Evolutionary conservation across 1,140 invertebrate species (phyloP), one percentile per base, ranked within the genome.

Genomic region (Anoplophora glabripennis): DNA sequence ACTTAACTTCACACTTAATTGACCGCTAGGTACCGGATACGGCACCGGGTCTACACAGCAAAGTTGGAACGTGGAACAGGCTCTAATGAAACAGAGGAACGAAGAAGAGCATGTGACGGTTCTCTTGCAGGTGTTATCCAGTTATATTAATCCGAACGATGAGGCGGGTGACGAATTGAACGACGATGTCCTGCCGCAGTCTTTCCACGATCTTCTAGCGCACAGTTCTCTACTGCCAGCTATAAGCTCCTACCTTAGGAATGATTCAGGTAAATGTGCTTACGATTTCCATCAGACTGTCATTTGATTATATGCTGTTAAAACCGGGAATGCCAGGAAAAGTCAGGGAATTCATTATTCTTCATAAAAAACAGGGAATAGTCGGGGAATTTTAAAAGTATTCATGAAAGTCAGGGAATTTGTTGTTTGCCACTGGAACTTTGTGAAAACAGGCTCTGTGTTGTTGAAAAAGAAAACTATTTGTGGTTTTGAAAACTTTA

Each of bases 1-100:
- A 9, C 14, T 40, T 40, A 4, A 28, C 21, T 28, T 28, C 5
- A 28, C 2, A 3, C 3, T 28, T 28, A 28, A 28, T 3, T 5
- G 21, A 28, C 51, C 45, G 48, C 52, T 34, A 72, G 72, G 87
- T 7, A 94, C 94, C 1, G 95, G 95, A 3, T 98, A 96, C 76
- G 95, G 94, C 10, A 96, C 94, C 0, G 95, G 95, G 1, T 95
- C 92, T 1, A 97, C 93, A 1, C 89, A 92, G 53, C 94, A 96
- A 69, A 92, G 90, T 28, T 98, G 94, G 94, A 94, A 98, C 76
- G 92, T 96, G 8, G 93, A 96, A 69, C 90, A 95, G 69, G 93
- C 93, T 18, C 75, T 97, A n/a, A 73, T 92, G 46, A 80, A 92
- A 9, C 93, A 96, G 74, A 85, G 86, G 45, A 90, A 89, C 61